Evolutionary conservation across 2,888 invertebrate genomes (phyloP), one percentile per base, ranked within the genome.

Genomic region (Hanleya hanleyi): DNA sequence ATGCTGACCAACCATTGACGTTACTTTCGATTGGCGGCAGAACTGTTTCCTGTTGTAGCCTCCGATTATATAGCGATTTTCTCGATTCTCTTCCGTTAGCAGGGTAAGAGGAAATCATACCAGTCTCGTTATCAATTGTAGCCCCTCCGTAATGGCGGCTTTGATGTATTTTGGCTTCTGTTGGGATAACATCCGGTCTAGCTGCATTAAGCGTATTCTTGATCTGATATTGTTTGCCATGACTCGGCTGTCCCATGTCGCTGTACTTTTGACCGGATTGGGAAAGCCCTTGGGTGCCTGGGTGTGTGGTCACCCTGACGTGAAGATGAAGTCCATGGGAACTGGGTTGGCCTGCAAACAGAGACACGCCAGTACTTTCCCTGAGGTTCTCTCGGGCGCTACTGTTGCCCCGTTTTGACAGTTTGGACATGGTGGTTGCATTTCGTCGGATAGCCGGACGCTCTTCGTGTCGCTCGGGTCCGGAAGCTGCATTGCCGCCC

Each of bases 241-340:
- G 41, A 41, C 18, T 41, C 9, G 9, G 9, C 41, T 41, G 41
- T 32, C 32, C 29, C 18, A 32, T 32, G 57, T 57, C 32, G 18
- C 26, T 57, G 15, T 22, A 4, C 41, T 41, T 41, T 41, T 41
- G 41, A 41, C 9, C 9, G 26, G 22, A 32, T 32, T 57, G 18
- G 22, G 22, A 32, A 26, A 3, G 3, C 2, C 12, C 1, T 26
- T 57, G 57, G 32, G 18, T 57, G 57, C 26, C 29, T 22, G 18
- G 5, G 32, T 57, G 57, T 3, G 57, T 32, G 4, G 57, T 57
- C 22, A 57, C 57, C 9, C 57, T 22, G 12, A 57, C 57, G 32
- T 57, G 57, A 4, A 57, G 57, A 26, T 57, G 57, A 57, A 57
- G 22, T 26, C 57, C 57, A 32, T 57, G 57, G 26, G 57, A 57